Evolutionary conservation across 2,888 invertebrate genomes (phyloP).

Genomic region (Drosophila hawaiiensis): DNA sequence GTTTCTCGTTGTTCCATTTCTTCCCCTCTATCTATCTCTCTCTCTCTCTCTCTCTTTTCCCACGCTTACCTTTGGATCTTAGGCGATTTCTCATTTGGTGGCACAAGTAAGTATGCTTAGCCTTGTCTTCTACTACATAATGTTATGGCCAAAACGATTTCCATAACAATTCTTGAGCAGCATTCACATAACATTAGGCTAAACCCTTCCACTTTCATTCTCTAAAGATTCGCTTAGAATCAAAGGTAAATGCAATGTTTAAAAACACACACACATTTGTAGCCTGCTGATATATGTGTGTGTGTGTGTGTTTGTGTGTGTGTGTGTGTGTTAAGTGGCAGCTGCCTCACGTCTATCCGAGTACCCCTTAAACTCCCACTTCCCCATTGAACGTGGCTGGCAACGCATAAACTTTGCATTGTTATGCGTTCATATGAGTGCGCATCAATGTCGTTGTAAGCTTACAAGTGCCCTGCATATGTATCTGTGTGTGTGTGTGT

Average conservation of each 20-base stretch:
- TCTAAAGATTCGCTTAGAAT: constrained; percentile 46
- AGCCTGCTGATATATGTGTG: constrained; percentile 12
- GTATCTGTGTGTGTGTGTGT: constrained; percentile 9
- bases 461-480: constrained; percentile 28
- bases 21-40: constrained; percentile 18
- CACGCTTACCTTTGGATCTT: constrained; percentile 30
- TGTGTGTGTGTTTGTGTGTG: constrained; percentile 1
- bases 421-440: constrained; percentile 74
- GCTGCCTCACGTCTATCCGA: constrained; percentile 27
- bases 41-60: constrained; percentile 15
- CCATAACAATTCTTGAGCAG: constrained; percentile 78
- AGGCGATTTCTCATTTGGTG: constrained; percentile 92
- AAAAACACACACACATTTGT: constrained; percentile 15
- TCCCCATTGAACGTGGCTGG: constrained; percentile 27
- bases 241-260: constrained; percentile 79
- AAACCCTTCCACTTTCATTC: constrained; percentile 1
- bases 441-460: constrained; percentile 61
- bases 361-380: background rate
- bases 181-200: constrained; percentile 54
- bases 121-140: constrained; percentile 38
- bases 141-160: constrained; percentile 79
- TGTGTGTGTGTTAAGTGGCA: constrained; percentile 33
- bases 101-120: constrained; percentile 88
- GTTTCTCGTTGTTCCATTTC: constrained; percentile 58
- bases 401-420: constrained; percentile 79